Evolutionary conservation across 2,113 vertebrate species (phyloP), one percentile per base, ranked within the genome.

Genomic region (Symphodus melops): DNA sequence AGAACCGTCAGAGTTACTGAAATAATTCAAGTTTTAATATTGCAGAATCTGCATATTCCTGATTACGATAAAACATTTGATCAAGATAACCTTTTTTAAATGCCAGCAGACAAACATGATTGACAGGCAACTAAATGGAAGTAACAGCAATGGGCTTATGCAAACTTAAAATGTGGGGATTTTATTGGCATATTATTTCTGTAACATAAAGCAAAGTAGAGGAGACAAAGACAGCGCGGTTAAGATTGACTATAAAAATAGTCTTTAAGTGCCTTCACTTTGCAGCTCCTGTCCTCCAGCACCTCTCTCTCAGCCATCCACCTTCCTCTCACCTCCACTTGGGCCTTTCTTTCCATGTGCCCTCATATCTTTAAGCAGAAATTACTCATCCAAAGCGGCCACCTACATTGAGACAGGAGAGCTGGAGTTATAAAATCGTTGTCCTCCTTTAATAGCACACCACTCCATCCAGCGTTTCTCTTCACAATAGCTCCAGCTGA

Each of bases 361-460:
- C 59, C 49, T 75, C 14, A 53, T 33, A 44, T 67, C 60, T 63
- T 60, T 70, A 10, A 57, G 41, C 53, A 75, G 73, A 82, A 80
- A 84, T 72, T 63, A 79, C 68, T 82, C 74, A 85, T 66, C 85
- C 83, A 63, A 44, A 56, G 17, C 56, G 48, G 64, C 67, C 70
- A 56, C 60, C 74, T 64, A 53, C 72, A 72, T 37, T 16, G 11
- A 61, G 55, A 57, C 41, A 78, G 56, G 54, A 61, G 14, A 67
- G 42, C 0, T 33, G 19, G 19, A n/a, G 48, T 80, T 78, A 75
- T 72, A 23, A 82, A 82, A 82, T 77, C 3, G 80, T 64, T 72
- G 48, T 68, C 52, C 55, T 72, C 53, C 57, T 68, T 52, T 28
- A 49, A 77, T 52, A 33, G 42, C 58, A 6, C 55, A 14, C 5